These are phyloP conservation scores for Lepidocyrtoides sp. DNA, from an alignment of 2,888 invertebrate species.

Conservation along the genomic window DNA sequence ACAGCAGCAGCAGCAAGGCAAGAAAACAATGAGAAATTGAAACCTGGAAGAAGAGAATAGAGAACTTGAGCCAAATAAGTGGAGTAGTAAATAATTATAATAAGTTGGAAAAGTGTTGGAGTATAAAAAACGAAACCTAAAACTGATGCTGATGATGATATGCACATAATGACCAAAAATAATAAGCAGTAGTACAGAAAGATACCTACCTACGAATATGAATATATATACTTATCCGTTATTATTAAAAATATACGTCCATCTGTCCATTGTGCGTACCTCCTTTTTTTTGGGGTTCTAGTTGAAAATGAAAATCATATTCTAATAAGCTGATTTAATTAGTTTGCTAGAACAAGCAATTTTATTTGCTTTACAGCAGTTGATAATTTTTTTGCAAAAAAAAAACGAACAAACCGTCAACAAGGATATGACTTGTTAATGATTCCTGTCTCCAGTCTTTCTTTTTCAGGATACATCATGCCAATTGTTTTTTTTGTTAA, in stretches of 20 bases:
- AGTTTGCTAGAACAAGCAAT: not conserved
- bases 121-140: slow-evolving; percentile 26
- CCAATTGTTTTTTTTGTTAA: not conserved
- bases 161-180: slow-evolving; percentile 4
- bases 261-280: not conserved
- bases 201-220: not conserved
- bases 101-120: slow-evolving; percentile 25
- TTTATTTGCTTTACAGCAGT: slow-evolving; percentile 21
- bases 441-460: not conserved
- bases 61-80: slow-evolving; percentile 39
- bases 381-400: slow-evolving; percentile 20
- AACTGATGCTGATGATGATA: slow-evolving; percentile 6
- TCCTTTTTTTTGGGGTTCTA: not conserved
- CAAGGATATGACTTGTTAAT: not conserved
- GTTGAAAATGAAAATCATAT: not conserved
- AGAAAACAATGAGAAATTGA: slow-evolving; percentile 20
- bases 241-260: not conserved
- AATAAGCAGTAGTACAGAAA: slow-evolving; percentile 41
- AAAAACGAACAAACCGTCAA: not conserved
- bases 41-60: not conserved
- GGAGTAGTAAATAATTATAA: slow-evolving; percentile 48
- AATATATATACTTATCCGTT: not conserved
- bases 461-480: slow-evolving; percentile 29
- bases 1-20: not conserved
- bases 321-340: slow-evolving; percentile 17